phyloP scores from a whole-genome alignment of 2,113 vertebrate genomes.

The Balaeniceps rex region DNA sequence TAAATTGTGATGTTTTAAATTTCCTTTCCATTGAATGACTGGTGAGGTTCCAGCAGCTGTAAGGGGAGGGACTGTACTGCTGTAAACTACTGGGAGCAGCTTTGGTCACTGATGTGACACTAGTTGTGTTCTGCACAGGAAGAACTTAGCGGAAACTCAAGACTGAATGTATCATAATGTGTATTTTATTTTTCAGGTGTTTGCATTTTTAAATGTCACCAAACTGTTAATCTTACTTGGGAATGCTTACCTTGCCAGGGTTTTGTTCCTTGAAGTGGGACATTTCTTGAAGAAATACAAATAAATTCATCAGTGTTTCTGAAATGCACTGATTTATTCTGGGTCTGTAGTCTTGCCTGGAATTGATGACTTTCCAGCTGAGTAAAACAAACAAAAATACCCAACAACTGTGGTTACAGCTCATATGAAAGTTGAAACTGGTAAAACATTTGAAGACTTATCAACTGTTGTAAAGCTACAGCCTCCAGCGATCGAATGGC shows the following conservation, averaged over 20 bases:
- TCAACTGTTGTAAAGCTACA: neutral
- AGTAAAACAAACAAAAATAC: conserved; percentile 36
- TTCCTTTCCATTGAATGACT: neutral
- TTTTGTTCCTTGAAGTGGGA: conserved; percentile 95
- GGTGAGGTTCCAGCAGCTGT: neutral
- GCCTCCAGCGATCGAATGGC: neutral
- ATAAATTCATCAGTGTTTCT: conserved; percentile 84
- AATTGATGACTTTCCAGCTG: conserved; percentile 87
- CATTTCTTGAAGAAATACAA: conserved; percentile 89
- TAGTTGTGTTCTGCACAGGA: neutral
- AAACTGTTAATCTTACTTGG: neutral
- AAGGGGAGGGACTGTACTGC: neutral
- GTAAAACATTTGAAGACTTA: neutral
- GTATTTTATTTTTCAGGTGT: neutral
- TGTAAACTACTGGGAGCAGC: neutral
- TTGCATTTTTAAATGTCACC: neutral
- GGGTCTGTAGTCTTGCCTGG: conserved; percentile 79
- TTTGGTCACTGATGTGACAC: neutral
- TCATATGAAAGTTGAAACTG: neutral
- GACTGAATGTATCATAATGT: neutral
- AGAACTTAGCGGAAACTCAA: neutral
- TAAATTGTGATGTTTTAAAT: neutral
- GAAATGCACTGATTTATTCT: conserved; percentile 82
- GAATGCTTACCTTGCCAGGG: conserved; percentile 89
- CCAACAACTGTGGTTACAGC: neutral